Evolutionary conservation across 2,888 invertebrate species (phyloP), one percentile per base, ranked within the genome.

Genomic region (Diadromus collaris): DNA sequence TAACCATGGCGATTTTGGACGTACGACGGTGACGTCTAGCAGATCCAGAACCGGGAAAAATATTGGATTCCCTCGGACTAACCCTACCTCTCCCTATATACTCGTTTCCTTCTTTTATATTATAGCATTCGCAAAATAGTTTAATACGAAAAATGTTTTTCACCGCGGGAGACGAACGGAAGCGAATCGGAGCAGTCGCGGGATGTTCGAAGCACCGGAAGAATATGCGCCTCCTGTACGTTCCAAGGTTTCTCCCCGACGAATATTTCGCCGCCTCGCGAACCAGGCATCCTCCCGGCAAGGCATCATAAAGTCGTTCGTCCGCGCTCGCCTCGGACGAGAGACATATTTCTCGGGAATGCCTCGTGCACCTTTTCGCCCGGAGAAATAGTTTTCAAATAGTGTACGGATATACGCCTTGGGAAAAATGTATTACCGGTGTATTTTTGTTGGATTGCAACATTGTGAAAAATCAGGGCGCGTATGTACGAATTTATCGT

Each of bases 1-100:
- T 83, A 85, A 83, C 83, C 82, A 84, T 83, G 81, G 81, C 64
- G 79, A 82, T 83, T 54, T 60, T 69, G 75, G 68, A 69, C 73
- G 67, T 56, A 58, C 58, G 32, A 24, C 51, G 65, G 77, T 78
- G 79, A 81, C 72, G 76, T 83, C 81, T 75, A 64, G 69, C 44
- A 34, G 60, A 24, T 13, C 16, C 58, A 24, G 41, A 68, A 16
- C 13, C 10, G 44, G 41, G 29, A 29, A 63, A 71, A 65, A 71
- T 77, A 72, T 77, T 72, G 76, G 27, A 71, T 68, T 68, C 44
- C 61, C 71, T 67, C 48, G 32, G 19, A 38, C 21, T 24, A 24
- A 10, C 38, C 32, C 58, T 24, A 56, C 61, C 64, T 67, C 34
- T 34, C 34, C 24, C 34, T n/a, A 38, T 19, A 6, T 63, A 32